Base-by-base conservation (phyloP, 2,113 vertebrate species). In the Pitta sordida region DNA sequence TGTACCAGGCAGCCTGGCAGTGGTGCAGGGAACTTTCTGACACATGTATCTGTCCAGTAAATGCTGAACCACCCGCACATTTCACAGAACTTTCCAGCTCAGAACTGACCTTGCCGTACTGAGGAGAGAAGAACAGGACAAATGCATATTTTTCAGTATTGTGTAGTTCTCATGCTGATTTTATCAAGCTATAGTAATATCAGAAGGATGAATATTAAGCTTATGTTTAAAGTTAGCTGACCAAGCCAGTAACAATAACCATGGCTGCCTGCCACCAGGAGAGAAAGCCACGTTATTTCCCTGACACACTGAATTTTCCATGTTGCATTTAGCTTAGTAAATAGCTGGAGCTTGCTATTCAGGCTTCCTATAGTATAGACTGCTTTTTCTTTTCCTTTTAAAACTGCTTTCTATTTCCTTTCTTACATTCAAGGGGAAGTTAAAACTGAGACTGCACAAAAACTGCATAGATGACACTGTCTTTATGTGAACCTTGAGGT, bases 91-190 rank as follows among this genome's bases (percentile, higher is more conserved):
- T 56, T 55, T 48, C 36, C 14, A 41, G 62, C 34, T 86, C 55
- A 73, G 51, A 74, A 69, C 41, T 48, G 34, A 74, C 49, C 30
- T 60, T 49, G 32, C 19, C 0, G 0, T 18, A 27, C 0, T 22
- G n/a, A 83, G n/a, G 7, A 32, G 22, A 68, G 8, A 52, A 52
- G 80, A 52, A 3, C 8, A 48, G 39, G 11, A 56, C 16, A 59
- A 91, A 56, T 10, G 17, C 4, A 9, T 52, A 48, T 82, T 89
- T 89, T 56, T 70, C 58, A 83, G 23, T 76, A 37, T 19, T 48
- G 27, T 11, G 22, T 48, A 64, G 36, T n/a, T 89, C 56, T 82
- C 18, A 6, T 53, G 18, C 36, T 68, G 63, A 73, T 60, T 90
- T 85, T 83, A 85, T 19, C 58, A 22, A 85, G 19, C 63, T 79